Evolutionary conservation across 2,113 vertebrate species (phyloP).

Genomic region (Anhinga rufa): DNA sequence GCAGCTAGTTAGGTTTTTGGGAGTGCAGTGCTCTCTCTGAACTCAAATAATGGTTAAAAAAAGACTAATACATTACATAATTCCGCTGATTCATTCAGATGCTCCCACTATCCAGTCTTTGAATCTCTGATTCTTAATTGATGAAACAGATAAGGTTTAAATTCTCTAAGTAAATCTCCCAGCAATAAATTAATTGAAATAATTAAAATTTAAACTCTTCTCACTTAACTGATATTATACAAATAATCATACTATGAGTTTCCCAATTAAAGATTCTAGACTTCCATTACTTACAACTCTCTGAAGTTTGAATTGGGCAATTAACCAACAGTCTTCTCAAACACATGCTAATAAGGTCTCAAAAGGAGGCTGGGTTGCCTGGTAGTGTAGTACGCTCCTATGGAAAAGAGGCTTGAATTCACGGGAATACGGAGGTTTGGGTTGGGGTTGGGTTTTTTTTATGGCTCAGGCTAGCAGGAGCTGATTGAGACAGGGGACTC

Average conservation of each 20-base stretch:
- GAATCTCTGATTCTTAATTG: conserved; percentile 60
- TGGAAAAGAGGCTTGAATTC: neutral
- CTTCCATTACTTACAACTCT: conserved; percentile 70
- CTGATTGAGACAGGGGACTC: neutral
- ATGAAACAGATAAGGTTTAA: conserved; percentile 47
- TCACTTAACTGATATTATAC: conserved; percentile 63
- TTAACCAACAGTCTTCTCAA: conserved; percentile 55
- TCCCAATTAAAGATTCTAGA: conserved; percentile 66
- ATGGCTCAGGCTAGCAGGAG: neutral
- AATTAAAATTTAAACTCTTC: conserved; percentile 71
- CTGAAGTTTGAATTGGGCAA: conserved; percentile 69
- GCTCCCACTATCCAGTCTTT: conserved; percentile 6
- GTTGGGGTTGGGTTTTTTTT: too few species aligned
- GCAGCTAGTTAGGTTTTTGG: neutral
- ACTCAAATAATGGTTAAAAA: neutral
- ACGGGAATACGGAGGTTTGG: neutral
- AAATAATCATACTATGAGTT: conserved; percentile 68
- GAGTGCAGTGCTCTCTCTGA: neutral
- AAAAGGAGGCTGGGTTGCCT: conserved; percentile 7
- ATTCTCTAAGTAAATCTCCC: conserved; percentile 70
- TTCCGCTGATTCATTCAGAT: conserved; percentile 5
- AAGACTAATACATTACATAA: neutral
- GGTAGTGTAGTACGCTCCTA: neutral
- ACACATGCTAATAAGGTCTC: conserved; percentile 30
- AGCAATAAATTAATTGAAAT: conserved; percentile 76